Evolutionary conservation across 1,140 invertebrate species (phyloP).

Genomic region (Acromyrmex echinatior): DNA sequence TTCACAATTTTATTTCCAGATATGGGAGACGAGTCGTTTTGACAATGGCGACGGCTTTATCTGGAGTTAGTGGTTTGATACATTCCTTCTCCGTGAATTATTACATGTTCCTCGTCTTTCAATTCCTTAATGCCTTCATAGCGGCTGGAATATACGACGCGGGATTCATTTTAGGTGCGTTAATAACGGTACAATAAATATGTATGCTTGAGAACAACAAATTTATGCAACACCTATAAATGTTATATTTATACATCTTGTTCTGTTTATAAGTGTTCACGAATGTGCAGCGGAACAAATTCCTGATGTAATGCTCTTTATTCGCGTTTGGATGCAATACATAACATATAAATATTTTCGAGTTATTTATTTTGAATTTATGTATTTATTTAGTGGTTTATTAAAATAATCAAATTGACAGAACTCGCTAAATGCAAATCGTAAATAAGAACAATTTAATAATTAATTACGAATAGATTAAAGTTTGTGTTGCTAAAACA

Average conservation of each 20-base stretch:
- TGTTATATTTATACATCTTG: not conserved
- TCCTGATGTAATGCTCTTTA: conserved; percentile 33
- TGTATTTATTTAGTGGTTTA: conserved; percentile 34
- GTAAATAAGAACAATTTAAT: too few species aligned
- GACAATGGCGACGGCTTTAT: conserved; percentile 83
- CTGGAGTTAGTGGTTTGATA: conserved; percentile 88
- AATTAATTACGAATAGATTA: too few species aligned
- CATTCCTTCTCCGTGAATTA: conserved; percentile 90
- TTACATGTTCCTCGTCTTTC: conserved; percentile 88
- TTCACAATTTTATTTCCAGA: conserved; percentile 80
- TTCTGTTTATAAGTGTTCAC: not conserved
- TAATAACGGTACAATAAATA: conserved; percentile 58
- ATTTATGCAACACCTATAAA: conserved; percentile 28
- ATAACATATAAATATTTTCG: conserved; percentile 22
- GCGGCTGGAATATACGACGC: conserved; percentile 89
- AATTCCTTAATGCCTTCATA: conserved; percentile 89
- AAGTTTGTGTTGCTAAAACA: too few species aligned
- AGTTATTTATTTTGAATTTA: conserved; percentile 33
- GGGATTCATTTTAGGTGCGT: conserved; percentile 88
- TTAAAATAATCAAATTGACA: conserved; percentile 12
- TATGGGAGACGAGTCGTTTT: conserved; percentile 89
- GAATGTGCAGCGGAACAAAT: not conserved
- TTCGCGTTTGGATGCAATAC: conserved; percentile 28
- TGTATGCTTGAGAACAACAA: not conserved
- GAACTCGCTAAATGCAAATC: too few species aligned